These are phyloP conservation scores for Rana temporaria DNA, from an alignment of 2,113 vertebrate genomes.

Conservation along the genomic window DNA sequence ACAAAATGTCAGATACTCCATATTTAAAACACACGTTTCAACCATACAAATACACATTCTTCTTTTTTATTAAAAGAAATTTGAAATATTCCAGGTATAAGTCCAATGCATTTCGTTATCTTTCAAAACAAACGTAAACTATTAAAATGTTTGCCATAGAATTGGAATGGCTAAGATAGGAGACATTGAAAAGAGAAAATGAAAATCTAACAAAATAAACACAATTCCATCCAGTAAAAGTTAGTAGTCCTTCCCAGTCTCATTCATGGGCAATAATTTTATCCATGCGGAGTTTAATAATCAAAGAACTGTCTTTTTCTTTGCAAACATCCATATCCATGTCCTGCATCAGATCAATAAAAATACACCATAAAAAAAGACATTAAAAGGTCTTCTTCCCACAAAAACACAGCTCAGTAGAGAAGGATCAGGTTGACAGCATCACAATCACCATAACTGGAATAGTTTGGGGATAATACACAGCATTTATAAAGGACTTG, in stretches of 20 bases:
- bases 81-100: conserved; percentile 59
- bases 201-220: conserved; percentile 39
- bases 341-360: conserved; percentile 24
- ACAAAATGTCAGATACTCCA: neutral
- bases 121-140: conserved; percentile 52
- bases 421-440: conserved; percentile 45
- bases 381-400: conserved; percentile 36
- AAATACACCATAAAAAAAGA: conserved; percentile 51
- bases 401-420: conserved; percentile 31
- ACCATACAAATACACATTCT: conserved; percentile 72
- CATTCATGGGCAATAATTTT: conserved; percentile 23
- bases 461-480: conserved; percentile 35
- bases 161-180: conserved; percentile 44
- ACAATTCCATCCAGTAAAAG: conserved; percentile 38
- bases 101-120: conserved; percentile 48
- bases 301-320: conserved; percentile 2
- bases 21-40: conserved; percentile 9
- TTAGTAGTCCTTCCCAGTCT: conserved; percentile 45
- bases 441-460: conserved; percentile 48
- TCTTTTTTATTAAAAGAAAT: conserved; percentile 62
- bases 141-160: conserved; percentile 51
- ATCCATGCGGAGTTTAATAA: conserved; percentile 39
- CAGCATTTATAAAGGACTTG: conserved; percentile 21
- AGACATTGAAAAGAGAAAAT: conserved; percentile 44
- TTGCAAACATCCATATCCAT: conserved; percentile 34